These are phyloP conservation scores for Tursiops truncatus DNA, from an alignment of 2,113 vertebrate species.

Conservation along the genomic window DNA sequence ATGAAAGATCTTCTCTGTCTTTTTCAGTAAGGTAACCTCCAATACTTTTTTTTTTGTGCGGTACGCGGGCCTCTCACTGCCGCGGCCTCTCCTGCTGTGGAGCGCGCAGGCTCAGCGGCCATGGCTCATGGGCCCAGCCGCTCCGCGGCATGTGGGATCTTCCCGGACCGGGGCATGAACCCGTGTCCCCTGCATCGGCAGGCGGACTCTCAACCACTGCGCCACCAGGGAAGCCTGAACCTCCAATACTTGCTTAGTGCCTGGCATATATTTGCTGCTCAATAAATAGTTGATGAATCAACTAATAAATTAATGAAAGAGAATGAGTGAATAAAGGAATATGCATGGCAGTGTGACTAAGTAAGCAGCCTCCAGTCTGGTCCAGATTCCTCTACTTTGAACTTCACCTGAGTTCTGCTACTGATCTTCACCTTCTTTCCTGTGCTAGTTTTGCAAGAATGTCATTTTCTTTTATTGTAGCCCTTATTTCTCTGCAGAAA, in stretches of 20 bases:
- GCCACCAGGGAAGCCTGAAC: not conserved
- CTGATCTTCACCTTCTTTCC: not conserved
- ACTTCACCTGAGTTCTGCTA: not conserved
- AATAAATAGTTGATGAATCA: not conserved
- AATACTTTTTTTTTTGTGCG: not conserved
- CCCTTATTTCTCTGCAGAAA: constrained; percentile 37
- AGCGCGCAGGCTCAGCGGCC: too few species aligned
- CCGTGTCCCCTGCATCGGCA: too few species aligned
- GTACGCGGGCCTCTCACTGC: too few species aligned
- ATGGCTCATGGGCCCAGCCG: too few species aligned
- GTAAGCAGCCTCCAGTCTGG: not conserved
- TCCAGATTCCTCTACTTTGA: not conserved
- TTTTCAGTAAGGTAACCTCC: not conserved
- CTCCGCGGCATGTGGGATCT: too few species aligned
- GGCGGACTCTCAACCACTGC: too few species aligned
- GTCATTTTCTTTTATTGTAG: not conserved
- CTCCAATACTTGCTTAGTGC: not conserved
- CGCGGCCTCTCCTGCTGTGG: too few species aligned
- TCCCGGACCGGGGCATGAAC: too few species aligned
- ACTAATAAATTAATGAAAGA: not conserved
- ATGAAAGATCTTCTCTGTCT: not conserved
- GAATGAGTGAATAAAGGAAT: not conserved
- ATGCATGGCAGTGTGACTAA: not conserved
- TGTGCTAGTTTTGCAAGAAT: not conserved
- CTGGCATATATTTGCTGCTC: not conserved